Conservation (phyloP, 2,888 invertebrate species). For the Drosophila koepferae region DNA sequence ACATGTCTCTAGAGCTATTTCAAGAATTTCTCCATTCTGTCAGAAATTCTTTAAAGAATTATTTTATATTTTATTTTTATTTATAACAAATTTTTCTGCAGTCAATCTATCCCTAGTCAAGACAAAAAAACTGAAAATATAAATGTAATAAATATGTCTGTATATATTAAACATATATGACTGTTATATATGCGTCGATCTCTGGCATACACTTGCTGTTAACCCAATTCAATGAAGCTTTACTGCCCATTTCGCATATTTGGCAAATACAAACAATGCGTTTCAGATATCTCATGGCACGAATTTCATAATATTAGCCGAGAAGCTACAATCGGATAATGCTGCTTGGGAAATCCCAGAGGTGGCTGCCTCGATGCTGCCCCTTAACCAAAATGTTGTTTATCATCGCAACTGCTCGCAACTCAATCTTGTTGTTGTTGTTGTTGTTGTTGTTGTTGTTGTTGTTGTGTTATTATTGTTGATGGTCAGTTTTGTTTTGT, state of each 20-base stretch:
- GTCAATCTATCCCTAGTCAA: no score
- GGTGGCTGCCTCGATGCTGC: slow-evolving; percentile 17
- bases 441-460: background rate
- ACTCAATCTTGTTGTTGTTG: background rate
- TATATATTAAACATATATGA: background rate
- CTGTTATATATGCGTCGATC: background rate
- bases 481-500: slow-evolving; percentile 76
- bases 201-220: background rate
- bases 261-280: slow-evolving; percentile 45
- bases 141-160: background rate
- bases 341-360: slow-evolving; percentile 49
- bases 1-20: no score
- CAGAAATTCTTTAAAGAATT: no score
- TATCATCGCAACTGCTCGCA: slow-evolving; percentile 46
- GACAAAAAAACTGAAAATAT: background rate
- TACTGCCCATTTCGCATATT: slow-evolving; percentile 35
- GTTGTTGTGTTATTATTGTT: slow-evolving; percentile 23
- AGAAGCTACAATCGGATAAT: slow-evolving; percentile 53
- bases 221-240: slow-evolving; percentile 11
- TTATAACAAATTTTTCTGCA: no score
- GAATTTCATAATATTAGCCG: slow-evolving; percentile 39
- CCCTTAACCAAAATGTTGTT: slow-evolving; percentile 51
- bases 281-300: slow-evolving; percentile 36
- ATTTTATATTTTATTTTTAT: no score
- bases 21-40: no score